Base-by-base conservation (phyloP, 2,888 invertebrate genomes). In the Torymus aiolomorphi region DNA sequence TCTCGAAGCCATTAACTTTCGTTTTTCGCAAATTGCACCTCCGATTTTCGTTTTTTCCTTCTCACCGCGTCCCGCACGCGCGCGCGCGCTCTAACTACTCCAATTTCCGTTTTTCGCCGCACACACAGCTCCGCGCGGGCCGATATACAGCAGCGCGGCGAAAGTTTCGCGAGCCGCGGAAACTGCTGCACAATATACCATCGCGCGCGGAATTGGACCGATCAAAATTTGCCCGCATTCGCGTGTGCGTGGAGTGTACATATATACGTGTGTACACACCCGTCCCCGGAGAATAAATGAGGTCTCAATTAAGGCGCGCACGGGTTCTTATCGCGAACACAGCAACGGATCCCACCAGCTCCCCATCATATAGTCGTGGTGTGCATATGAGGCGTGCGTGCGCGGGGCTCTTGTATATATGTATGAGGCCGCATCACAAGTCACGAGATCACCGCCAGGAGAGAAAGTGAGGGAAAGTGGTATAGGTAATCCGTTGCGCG, bases 271-370 rank as follows among this genome's bases (percentile, higher is more conserved):
- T 57, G 11, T 20, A 69, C 54, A 42, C 14, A n/a, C n/a, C n/a
- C n/a, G n/a, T n/a, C n/a, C 8, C 16, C 12, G 20, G 57, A 49
- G 13, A 71, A 18, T 13, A 63, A 74, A 16, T 49, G 51, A n/a
- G 20, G 71, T 71, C 24, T 67, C 49, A 31, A 70, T 74, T 78
- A 31, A 63, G 18, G 81, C 87, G 86, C 87, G 84, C 85, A 31
- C 31, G 31, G 31, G 31, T 82, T 87, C 87, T 84, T 85, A 85
- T 88, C 87, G 86, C 87, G 85, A 82, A 87, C 87, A 89, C 86
- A 89, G 87, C 88, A 84, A 80, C 82, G 84, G 85, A 83, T 88
- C 88, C 86, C 87, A 86, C 82, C 87, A 89, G 86, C 85, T 81
- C 82, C 86, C 73, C 49, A 18, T n/a, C 18, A 57, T 16, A 42